A percentile compares a stretch with the other conserved stretches of the same genome.
Evolutionary conservation across 2,113 vertebrate genomes (phyloP).

Genomic region (Leucosticte australis): DNA sequence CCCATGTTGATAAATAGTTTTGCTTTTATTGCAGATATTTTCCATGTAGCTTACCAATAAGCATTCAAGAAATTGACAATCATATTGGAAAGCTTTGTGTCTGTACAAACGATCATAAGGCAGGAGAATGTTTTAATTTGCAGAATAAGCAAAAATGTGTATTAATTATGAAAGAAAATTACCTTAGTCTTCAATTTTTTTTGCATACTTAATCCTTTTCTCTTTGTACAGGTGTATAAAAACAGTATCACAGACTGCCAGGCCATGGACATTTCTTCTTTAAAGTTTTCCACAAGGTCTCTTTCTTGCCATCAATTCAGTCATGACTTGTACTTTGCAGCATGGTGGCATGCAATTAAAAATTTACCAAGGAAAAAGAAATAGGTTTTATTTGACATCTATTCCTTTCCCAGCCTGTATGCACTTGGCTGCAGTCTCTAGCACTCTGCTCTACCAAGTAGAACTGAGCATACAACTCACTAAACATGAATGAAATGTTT

Average conservation of each 20-base stretch:
- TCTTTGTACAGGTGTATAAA: neutral
- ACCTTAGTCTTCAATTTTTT: neutral
- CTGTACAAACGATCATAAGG: conserved; percentile 67
- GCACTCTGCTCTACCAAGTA: neutral
- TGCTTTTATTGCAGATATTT: conserved; percentile 66
- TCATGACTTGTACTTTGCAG: neutral
- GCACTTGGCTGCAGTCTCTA: neutral
- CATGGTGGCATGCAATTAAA: neutral
- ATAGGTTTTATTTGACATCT: neutral
- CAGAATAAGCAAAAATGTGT: neutral
- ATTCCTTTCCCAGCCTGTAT: neutral
- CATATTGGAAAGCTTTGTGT: conserved; percentile 80
- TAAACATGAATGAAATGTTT: neutral
- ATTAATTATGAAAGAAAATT: neutral
- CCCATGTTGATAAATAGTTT: neutral
- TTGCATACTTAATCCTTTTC: neutral
- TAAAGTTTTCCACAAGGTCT: neutral
- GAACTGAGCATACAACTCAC: neutral
- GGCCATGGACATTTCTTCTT: neutral
- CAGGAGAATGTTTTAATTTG: conserved; percentile 51
- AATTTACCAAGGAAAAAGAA: neutral
- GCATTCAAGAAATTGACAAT: conserved; percentile 75
- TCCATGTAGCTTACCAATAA: conserved; percentile 66
- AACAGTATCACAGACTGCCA: too few relatives aligned
- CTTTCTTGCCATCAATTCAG: neutral